Conservation (phyloP, 1,140 invertebrate species). For the Centruroides vittatus region DNA sequence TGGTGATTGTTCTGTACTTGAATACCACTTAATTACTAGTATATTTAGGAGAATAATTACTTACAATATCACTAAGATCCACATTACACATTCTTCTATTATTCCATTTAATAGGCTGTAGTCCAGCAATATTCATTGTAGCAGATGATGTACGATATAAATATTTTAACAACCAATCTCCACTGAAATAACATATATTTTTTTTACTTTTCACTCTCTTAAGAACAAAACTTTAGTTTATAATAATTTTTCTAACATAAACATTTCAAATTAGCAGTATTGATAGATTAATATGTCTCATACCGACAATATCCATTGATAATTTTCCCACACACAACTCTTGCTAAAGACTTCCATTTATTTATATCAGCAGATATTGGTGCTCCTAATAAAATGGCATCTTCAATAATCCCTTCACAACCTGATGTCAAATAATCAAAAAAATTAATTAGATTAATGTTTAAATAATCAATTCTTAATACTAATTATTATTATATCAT, state of each 20-base stretch:
- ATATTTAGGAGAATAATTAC: constrained; percentile 5
- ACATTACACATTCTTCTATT: constrained; percentile 43
- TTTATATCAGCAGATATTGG: constrained; percentile 40
- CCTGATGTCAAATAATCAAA: constrained; percentile 19
- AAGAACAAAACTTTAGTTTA: too few relatives aligned
- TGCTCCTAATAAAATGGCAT: constrained; percentile 52
- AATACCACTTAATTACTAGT: too few relatives aligned
- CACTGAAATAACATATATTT: constrained; percentile 24
- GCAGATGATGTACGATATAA: constrained; percentile 46
- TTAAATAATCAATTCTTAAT: too few relatives aligned
- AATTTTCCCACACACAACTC: constrained; percentile 45
- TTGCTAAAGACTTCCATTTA: constrained; percentile 40
- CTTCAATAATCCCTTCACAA: constrained; percentile 48
- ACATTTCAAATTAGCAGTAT: too few relatives aligned
- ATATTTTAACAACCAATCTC: constrained; percentile 53
- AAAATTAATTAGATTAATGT: too few relatives aligned
- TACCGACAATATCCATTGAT: constrained; percentile 51
- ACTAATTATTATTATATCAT: too few relatives aligned
- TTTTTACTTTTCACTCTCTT: not conserved
- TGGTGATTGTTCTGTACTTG: not conserved
- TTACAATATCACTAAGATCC: constrained; percentile 43
- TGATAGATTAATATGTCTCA: not conserved
- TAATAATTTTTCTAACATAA: too few relatives aligned
- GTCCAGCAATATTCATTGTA: constrained; percentile 42
- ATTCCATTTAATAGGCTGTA: constrained; percentile 40